Conservation (phyloP, 2,797 vertebrate species). For the Hydrolagus colliei region DNA sequence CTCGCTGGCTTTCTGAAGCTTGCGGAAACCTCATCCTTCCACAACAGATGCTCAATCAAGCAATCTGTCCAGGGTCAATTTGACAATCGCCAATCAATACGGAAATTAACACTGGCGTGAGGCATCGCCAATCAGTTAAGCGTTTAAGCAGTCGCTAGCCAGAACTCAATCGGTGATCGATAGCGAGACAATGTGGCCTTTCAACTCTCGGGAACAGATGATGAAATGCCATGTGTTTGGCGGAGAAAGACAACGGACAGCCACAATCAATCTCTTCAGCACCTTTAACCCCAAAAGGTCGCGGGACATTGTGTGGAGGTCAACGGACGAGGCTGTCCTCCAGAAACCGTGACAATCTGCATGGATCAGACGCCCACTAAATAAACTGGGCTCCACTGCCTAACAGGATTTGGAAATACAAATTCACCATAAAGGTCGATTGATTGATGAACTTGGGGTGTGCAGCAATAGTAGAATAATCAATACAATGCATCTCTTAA, state of each 20-base stretch:
- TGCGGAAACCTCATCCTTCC: conserved; percentile 2
- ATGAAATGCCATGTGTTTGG: conserved; percentile 10
- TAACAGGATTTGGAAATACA: not conserved
- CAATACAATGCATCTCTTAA: not conserved
- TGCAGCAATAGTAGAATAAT: not conserved
- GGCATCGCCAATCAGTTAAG: conserved; percentile 24
- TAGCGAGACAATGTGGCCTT: conserved; percentile 27
- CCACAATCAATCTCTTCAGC: conserved; percentile 53
- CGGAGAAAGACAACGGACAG: not conserved
- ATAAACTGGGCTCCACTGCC: not conserved
- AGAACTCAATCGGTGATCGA: conserved; percentile 28
- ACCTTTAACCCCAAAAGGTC: conserved; percentile 62
- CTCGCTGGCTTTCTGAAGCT: not conserved
- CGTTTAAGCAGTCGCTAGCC: conserved; percentile 5
- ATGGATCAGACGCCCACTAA: not conserved
- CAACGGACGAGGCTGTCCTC: conserved; percentile 37
- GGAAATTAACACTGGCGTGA: conserved; percentile 28
- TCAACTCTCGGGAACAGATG: conserved; percentile 25
- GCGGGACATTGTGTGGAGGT: conserved; percentile 47
- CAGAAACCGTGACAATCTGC: conserved; percentile 6
- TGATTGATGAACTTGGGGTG: not conserved
- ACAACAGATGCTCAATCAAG: conserved; percentile 24
- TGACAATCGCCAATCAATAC: conserved; percentile 30
- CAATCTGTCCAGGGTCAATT: conserved; percentile 32
- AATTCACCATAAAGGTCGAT: not conserved